Base-by-base conservation (phyloP, 1,140 invertebrate species). In the Drosophila nikananu region DNA sequence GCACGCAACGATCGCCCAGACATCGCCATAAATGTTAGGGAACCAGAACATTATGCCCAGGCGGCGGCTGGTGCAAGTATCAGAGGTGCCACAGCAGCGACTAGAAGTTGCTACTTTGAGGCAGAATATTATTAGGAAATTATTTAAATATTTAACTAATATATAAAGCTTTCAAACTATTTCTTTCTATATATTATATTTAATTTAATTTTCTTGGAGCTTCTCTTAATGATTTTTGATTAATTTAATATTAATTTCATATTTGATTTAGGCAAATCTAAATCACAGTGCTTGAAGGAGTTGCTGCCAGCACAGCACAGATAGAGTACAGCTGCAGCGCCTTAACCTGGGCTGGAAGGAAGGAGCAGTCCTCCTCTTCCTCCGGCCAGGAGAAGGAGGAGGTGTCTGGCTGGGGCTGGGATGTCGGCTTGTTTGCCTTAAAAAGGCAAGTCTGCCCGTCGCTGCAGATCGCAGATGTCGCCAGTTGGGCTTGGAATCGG, bases 391-490 rank as follows among this genome's bases (percentile, higher is more conserved):
- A 49, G 73, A 59, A 44, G 68, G 51, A 54, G 77, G 30, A 54
- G 77, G 30, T 55, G 62, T 44, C 19, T 62, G 55, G 6, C 48
- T 49, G 6, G 1, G 21, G 44, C 44, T 27, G 42, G 21, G 58
- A 63, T 84, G 81, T 67, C 83, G 79, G 79, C 72, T 77, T 49
- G 80, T 68, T 87, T 80, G 80, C 84, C 84, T 64, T 87, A 78
- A 81, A 87, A 67, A 89, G 83, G 72, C 55, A 64, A 66, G 62
- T 62, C 59, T 75, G 39, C 51, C 37, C 59, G 52, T 75, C 35
- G 65, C 63, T 64, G 59, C 60, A 81, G 80, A 86, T 86, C 84
- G 68, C 84, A 87, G 84, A 87, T 87, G 83, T 86, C 86, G 82
- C 84, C 84, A 42, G 52, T 49, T 46, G 60, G 52, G 37, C 39